Conservation (phyloP, 2,888 invertebrate species). For the Mactromeris polynyma region DNA sequence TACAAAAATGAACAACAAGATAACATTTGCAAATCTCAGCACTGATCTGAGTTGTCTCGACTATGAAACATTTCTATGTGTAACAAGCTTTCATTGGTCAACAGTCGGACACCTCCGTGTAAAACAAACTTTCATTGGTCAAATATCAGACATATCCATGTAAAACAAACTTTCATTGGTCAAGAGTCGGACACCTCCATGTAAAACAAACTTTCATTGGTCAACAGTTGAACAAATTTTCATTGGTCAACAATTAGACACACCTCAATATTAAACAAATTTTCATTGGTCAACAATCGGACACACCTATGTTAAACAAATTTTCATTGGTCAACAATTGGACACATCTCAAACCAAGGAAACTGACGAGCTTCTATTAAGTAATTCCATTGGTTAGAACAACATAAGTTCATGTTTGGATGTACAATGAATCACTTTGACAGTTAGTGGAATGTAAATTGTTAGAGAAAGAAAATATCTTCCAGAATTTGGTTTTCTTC, state of each 20-base stretch:
- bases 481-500: constrained; percentile 78
- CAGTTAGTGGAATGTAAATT: background rate
- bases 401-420: background rate
- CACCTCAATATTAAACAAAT: background rate
- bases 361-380: background rate
- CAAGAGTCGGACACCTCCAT: background rate
- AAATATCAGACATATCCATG: background rate
- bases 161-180: background rate
- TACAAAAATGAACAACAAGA: too few species aligned
- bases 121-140: background rate
- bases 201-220: background rate
- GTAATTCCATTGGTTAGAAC: background rate
- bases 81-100: background rate
- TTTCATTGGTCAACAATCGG: background rate
- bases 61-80: background rate
- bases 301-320: background rate
- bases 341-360: too few species aligned
- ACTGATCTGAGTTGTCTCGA: too few species aligned
- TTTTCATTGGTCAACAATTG: background rate
- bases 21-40: too few species aligned
- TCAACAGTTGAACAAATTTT: background rate
- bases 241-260: background rate
- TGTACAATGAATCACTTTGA: too few species aligned
- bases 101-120: background rate
- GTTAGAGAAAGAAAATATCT: constrained; percentile 75